Conservation (phyloP, 2,113 vertebrate species). For the Rhadina sibilatrix region DNA sequence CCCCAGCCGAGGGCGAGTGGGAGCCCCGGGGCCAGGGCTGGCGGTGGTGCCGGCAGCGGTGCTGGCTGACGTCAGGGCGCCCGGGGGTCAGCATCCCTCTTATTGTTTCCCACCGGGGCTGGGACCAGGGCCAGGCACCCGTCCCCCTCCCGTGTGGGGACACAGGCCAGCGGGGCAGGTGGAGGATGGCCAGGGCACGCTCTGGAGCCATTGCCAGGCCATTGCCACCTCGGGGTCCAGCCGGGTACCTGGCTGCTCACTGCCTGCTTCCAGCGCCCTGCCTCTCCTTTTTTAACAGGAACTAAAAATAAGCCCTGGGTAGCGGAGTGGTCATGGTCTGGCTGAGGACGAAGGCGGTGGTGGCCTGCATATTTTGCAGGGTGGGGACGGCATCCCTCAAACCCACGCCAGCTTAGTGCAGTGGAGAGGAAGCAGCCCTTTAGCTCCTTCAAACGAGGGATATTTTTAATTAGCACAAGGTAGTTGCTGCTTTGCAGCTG, state of each 20-base stretch:
- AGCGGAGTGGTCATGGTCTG: not conserved
- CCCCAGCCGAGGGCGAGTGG: slow-evolving; percentile 31
- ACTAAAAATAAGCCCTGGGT: not conserved
- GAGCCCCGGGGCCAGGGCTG: not conserved
- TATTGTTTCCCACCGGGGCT: slow-evolving; percentile 49
- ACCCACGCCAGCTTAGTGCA: not conserved
- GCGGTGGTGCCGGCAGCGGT: not conserved
- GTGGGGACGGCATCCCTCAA: not conserved
- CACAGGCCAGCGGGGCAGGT: not conserved
- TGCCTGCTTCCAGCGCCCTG: not conserved
- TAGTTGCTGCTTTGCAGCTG: slow-evolving; percentile 26
- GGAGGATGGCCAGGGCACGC: fast-evolving
- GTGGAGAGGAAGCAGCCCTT: not conserved
- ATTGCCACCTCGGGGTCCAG: fast-evolving
- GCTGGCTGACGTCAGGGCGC: slow-evolving; percentile 56
- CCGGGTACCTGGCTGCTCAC: not conserved
- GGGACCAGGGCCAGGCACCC: not conserved
- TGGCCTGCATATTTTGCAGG: not conserved
- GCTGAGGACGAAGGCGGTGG: not conserved
- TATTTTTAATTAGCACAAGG: slow-evolving; percentile 45
- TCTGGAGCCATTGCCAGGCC: not conserved
- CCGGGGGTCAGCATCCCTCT: slow-evolving; percentile 52
- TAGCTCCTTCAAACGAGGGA: not conserved
- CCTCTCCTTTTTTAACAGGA: not conserved
- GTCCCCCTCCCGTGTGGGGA: not conserved